Evolutionary conservation across 2,797 vertebrate species (phyloP).

Genomic region (Myripristis jacobus): DNA sequence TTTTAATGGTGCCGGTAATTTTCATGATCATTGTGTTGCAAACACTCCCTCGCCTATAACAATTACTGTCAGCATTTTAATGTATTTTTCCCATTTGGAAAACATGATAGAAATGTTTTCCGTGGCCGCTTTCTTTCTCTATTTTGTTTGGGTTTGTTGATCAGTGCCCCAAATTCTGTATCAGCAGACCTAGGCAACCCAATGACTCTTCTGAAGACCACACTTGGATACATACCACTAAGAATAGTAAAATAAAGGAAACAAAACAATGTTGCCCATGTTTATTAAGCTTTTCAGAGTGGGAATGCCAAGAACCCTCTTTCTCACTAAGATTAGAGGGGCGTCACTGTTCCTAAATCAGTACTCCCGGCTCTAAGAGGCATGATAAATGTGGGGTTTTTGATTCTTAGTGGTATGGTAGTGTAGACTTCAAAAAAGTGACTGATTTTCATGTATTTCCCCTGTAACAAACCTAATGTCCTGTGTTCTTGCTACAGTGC

Average conservation of each 20-base stretch:
- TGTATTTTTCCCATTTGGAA: constrained; percentile 70
- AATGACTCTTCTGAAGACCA: constrained; percentile 65
- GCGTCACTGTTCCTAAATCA: constrained; percentile 19
- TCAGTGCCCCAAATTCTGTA: constrained; percentile 63
- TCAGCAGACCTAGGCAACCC: constrained; percentile 75
- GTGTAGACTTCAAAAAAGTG: constrained; percentile 65
- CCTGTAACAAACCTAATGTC: constrained; percentile 40
- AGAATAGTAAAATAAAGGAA: constrained; percentile 41
- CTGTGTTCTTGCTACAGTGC: constrained; percentile 55
- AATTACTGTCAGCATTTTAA: constrained; percentile 59
- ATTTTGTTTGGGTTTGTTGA: constrained; percentile 80
- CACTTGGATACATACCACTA: constrained; percentile 69
- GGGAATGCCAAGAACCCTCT: constrained; percentile 16
- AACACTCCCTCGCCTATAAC: constrained; percentile 68
- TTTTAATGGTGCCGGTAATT: constrained; percentile 3
- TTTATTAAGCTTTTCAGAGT: constrained; percentile 62
- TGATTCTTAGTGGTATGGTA: constrained; percentile 73
- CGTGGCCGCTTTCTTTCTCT: constrained; percentile 52
- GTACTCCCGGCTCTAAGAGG: constrained; percentile 36
- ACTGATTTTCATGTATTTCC: constrained; percentile 51
- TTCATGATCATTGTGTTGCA: constrained; percentile 68
- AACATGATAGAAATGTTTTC: constrained; percentile 77
- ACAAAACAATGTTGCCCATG: constrained; percentile 32
- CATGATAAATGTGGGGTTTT: constrained; percentile 56
- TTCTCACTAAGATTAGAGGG: constrained; percentile 15